Evolutionary conservation across 1,140 invertebrate species (phyloP).

Genomic region (Cephus cinctus): DNA sequence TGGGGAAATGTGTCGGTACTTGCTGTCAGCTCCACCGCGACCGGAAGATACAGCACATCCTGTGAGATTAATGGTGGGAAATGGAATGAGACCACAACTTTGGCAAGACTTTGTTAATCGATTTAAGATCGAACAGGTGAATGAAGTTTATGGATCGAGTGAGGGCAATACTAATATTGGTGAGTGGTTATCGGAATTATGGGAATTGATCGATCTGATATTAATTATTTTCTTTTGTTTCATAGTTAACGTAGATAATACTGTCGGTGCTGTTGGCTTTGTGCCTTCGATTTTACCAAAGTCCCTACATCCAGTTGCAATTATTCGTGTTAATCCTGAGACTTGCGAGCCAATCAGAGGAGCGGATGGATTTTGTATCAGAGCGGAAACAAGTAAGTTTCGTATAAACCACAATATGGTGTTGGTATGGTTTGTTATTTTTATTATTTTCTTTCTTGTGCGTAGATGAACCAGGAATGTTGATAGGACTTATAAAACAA

Average conservation of each 20-base stretch:
- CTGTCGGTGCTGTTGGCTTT: constrained; percentile 74
- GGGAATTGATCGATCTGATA: neutral
- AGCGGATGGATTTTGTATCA: constrained; percentile 64
- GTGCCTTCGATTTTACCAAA: constrained; percentile 62
- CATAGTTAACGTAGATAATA: constrained; percentile 69
- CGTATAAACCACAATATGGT: neutral
- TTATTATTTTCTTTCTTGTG: constrained; percentile 16
- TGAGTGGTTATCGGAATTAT: constrained; percentile 31
- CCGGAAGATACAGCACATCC: constrained; percentile 50
- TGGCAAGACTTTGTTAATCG: constrained; percentile 58
- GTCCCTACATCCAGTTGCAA: constrained; percentile 54
- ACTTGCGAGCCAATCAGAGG: constrained; percentile 63
- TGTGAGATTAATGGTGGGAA: constrained; percentile 53
- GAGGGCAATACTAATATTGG: constrained; percentile 75
- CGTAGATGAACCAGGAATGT: constrained; percentile 72
- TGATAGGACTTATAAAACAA: constrained; percentile 71
- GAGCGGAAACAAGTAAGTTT: constrained; percentile 60
- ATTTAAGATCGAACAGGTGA: constrained; percentile 65
- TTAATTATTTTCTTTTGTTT: constrained; percentile 16
- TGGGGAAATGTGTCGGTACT: constrained; percentile 78
- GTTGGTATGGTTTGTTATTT: neutral
- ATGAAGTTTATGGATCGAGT: constrained; percentile 76
- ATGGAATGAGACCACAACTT: constrained; percentile 52
- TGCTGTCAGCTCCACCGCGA: constrained; percentile 63
- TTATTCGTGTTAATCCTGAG: constrained; percentile 62